Base-by-base conservation (phyloP, 2,888 invertebrate species). In the Pterostichus niger region DNA sequence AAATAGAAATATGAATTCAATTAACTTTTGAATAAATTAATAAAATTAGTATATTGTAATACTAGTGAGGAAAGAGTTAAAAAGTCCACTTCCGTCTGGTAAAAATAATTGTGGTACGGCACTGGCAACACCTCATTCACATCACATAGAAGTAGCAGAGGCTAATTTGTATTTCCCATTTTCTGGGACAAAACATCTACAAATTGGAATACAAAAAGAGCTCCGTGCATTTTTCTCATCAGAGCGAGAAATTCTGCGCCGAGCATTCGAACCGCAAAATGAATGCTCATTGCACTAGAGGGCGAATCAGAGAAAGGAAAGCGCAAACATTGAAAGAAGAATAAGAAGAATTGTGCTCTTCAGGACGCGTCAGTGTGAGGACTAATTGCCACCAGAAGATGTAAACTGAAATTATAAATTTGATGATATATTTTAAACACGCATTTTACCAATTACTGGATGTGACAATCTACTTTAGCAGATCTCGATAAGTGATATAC, bases 181-280 rank as follows among this genome's bases (percentile, higher is more conserved):
- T 79, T 79, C 79, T 64, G 79, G 33, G 46, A 79, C 79, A 79
- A 79, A 79, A 79, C 79, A 79, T 61, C 64, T 61, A 46, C 49
- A 79, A 79, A 79, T 79, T 79, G 79, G 64, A 79, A 59, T 64
- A 64, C 61, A 79, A 79, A 24, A 79, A 79, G 7, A 76, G 54
- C 56, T 13, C 17, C 15, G 68, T 10, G 46, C 15, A 40, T 71
- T 40, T 68, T 71, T 44, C 44, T 44, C 64, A 31, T 13, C 44
- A 40, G 15, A 71, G 68, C 44, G 17, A 33, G 13, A 31, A 59
- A 31, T 64, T 33, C 15, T 13, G 40, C 24, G 17, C 24, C 15
- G 17, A 56, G 6, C n/a, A n/a, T 40, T 44, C 15, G 44, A 46
- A 11, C 71, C 49, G 11, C 46, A n/a, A 52, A 10, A 46, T 46